Conservation (phyloP, 2,888 invertebrate genomes). For the Abrostola triplasia region DNA sequence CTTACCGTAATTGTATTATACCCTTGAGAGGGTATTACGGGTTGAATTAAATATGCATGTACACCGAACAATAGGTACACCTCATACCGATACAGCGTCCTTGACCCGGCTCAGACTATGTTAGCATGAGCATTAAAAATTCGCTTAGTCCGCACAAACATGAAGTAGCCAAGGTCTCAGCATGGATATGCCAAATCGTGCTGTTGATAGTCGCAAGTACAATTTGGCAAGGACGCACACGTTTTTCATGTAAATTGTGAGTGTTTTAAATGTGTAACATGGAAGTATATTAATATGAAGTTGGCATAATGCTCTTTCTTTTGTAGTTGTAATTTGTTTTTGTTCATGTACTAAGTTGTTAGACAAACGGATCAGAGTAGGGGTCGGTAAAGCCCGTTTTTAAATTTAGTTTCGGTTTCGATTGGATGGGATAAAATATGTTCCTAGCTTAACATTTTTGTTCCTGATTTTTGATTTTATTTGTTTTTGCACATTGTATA, state of each 20-base stretch:
- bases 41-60: slow-evolving; percentile 1
- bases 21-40: slow-evolving; percentile 2
- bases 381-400: too few species aligned
- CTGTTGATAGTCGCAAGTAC: slow-evolving; percentile 12
- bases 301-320: too few species aligned
- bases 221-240: slow-evolving; percentile 1
- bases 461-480: too few species aligned
- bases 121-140: slow-evolving; percentile 45
- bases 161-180: slow-evolving; percentile 36
- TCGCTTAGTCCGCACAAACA: slow-evolving; percentile 42
- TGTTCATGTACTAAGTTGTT: too few species aligned
- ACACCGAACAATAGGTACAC: slow-evolving; percentile 1
- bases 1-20: slow-evolving; percentile 3
- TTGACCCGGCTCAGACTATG: slow-evolving; percentile 34
- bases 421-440: too few species aligned
- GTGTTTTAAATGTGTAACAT: too few species aligned
- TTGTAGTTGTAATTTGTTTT: too few species aligned
- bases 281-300: too few species aligned
- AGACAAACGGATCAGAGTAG: too few species aligned
- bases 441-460: too few species aligned
- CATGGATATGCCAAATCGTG: slow-evolving; percentile 19
- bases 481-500: too few species aligned
- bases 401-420: too few species aligned
- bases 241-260: background rate
- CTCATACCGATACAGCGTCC: slow-evolving; percentile 11